Percentiles rank a stretch among this genome's conserved stretches.
Evolutionary conservation across 2,888 invertebrate genomes (phyloP).

Genomic region (Crepidodera aurea): DNA sequence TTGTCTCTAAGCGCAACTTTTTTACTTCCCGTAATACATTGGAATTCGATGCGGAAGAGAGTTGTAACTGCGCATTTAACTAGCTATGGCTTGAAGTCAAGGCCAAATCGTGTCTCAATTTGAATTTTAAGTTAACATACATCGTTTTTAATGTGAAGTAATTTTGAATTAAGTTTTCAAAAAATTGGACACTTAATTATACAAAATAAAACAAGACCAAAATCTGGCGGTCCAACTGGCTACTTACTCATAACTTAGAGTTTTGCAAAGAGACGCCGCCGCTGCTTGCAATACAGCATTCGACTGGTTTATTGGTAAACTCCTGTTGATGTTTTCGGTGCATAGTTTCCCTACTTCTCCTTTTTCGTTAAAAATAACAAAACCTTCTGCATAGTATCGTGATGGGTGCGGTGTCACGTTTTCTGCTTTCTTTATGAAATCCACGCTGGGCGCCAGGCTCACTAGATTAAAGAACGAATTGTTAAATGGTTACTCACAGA

Average conservation of each 20-base stretch:
- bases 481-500: neutral
- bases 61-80: no score
- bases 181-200: no score
- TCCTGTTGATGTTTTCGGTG: slow-evolving; percentile 77
- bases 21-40: no score
- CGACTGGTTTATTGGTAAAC: slow-evolving; percentile 61
- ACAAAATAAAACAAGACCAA: no score
- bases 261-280: slow-evolving; percentile 79
- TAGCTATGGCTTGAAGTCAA: no score
- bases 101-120: no score
- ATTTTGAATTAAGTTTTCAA: no score
- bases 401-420: slow-evolving; percentile 75
- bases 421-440: slow-evolving; percentile 69
- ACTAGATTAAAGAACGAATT: slow-evolving; percentile 65
- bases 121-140: no score
- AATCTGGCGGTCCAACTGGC: neutral
- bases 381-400: slow-evolving; percentile 78
- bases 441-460: slow-evolving; percentile 76
- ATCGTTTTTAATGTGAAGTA: no score
- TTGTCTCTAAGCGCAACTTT: no score
- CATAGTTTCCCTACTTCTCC: slow-evolving; percentile 83
- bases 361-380: slow-evolving; percentile 85
- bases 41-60: no score
- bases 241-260: slow-evolving; percentile 77
- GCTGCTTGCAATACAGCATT: slow-evolving; percentile 68